These are phyloP conservation scores for Aeoliscus strigatus DNA, from an alignment of 2,797 vertebrate genomes.

Conservation along the genomic window DNA sequence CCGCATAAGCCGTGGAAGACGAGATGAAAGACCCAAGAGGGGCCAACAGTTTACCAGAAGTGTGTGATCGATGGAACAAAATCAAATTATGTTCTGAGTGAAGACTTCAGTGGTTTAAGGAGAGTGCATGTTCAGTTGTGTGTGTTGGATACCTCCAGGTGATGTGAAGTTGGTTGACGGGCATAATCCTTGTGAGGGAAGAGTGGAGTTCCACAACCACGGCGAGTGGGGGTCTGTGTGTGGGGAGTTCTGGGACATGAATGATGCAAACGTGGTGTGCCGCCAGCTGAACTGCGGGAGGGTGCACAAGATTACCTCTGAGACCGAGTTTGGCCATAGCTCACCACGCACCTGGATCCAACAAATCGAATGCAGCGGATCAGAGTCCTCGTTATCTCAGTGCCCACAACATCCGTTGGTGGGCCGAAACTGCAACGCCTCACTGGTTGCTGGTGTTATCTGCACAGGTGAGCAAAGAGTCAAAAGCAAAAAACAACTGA, in stretches of 20 bases:
- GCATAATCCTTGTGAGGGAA: constrained; percentile 41
- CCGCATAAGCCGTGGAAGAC: no score
- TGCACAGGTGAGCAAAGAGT: constrained; percentile 59
- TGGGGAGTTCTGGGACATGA: constrained; percentile 52
- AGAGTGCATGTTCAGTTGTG: not conserved
- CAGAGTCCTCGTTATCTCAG: constrained; percentile 40
- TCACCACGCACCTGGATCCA: constrained; percentile 15
- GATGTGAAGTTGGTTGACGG: constrained; percentile 48
- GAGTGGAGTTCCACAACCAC: constrained; percentile 54
- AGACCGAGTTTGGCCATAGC: constrained; percentile 17
- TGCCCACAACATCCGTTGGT: constrained; percentile 22
- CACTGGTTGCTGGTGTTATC: constrained; percentile 44
- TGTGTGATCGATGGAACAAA: no score
- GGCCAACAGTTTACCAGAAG: no score
- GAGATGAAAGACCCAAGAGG: no score
- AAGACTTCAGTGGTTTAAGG: no score
- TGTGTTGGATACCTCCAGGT: constrained; percentile 39
- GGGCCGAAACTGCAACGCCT: constrained; percentile 45
- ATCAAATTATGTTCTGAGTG: no score
- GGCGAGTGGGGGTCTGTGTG: constrained; percentile 59
- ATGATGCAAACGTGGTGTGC: constrained; percentile 57
- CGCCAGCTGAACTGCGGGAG: constrained; percentile 53
- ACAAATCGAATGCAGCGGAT: constrained; percentile 50
- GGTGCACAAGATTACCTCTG: constrained; percentile 21
- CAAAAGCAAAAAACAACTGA: no score